Base-by-base conservation (phyloP, 1,140 invertebrate species). In the Pararge aegeria region DNA sequence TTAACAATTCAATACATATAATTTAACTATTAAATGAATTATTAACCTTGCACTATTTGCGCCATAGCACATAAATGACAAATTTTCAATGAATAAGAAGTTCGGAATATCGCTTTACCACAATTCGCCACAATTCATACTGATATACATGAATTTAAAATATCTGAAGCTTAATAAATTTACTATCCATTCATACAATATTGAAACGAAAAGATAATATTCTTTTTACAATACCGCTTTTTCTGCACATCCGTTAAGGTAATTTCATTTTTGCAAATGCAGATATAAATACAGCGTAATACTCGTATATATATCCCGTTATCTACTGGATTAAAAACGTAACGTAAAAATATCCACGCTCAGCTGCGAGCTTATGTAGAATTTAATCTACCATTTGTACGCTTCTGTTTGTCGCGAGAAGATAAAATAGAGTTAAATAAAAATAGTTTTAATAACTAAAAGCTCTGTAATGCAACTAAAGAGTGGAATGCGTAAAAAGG, bases 381-480 rank as follows among this genome's bases (percentile, higher is more conserved):
- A 44, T 61, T 55, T 55, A 60, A 61, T 61, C 51, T 61, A 42
- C 52, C 52, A 61, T 61, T 61, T 55, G 52, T 54, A 34, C 27
- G 59, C 50, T 55, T 44, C 46, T 40, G 52, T 61, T 54, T 46
- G 52, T 21, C 15, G 52, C 21, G 52, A 19, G 16, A 34, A 55
- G 59, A 61, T 55, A 61, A 61, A 61, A 27, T 61, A 24, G 52
- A 55, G 20, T 44, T 27, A 16, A 49, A 49, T 49, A 29, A 49
- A 49, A 49, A 49, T 49, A 49, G 24, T 46, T 49, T 27, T 46
- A 16, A 44, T 12, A 20, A 44, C 29, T 30, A 44, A 44, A 20
- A 44, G 15, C 40, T 44, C 5, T 40, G 13, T 15, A 40, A 2
- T 40, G 37, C 37, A 5, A 16, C 2, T 40, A 30, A 5, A 30